Conservation (phyloP, 1,140 invertebrate species). For the Lutraria rhynchaena region DNA sequence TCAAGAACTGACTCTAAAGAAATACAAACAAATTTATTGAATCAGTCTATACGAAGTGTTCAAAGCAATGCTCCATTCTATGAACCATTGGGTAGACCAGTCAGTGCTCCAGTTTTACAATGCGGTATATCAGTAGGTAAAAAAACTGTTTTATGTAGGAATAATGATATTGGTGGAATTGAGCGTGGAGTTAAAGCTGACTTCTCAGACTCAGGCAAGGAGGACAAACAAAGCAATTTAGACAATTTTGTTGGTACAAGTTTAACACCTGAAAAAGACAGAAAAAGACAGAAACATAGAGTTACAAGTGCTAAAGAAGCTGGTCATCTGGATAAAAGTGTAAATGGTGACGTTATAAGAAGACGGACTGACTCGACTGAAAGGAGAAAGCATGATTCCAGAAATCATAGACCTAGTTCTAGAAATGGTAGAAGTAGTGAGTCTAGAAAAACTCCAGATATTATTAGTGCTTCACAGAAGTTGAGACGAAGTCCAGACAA, state of each 20-base stretch:
- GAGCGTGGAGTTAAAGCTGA: neutral
- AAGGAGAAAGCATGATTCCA: constrained; percentile 16
- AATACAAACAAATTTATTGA: constrained; percentile 43
- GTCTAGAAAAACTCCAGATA: constrained; percentile 13
- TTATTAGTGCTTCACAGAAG: constrained; percentile 15
- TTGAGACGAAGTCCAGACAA: constrained; percentile 31
- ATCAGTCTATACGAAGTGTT: constrained; percentile 53
- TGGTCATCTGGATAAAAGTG: neutral
- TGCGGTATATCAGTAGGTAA: constrained; percentile 29
- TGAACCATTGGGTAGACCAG: constrained; percentile 18
- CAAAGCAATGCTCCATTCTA: constrained; percentile 56
- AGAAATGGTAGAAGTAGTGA: constrained; percentile 13
- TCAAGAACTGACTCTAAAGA: constrained; percentile 46
- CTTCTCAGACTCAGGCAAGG: neutral
- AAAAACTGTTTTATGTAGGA: constrained; percentile 1
- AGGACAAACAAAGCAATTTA: constrained; percentile 44
- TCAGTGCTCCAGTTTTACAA: constrained; percentile 37
- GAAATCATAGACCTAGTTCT: constrained; percentile 40
- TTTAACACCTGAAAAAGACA: constrained; percentile 51
- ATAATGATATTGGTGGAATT: constrained; percentile 11
- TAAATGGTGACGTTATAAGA: neutral
- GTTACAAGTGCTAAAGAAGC: neutral
- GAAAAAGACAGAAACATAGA: neutral
- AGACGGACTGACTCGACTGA: neutral
- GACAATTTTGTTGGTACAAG: constrained; percentile 30